Evolutionary conservation across 2,888 invertebrate species (phyloP), one percentile per base, ranked within the genome.

Genomic region (Scaptomyza caliginosa): DNA sequence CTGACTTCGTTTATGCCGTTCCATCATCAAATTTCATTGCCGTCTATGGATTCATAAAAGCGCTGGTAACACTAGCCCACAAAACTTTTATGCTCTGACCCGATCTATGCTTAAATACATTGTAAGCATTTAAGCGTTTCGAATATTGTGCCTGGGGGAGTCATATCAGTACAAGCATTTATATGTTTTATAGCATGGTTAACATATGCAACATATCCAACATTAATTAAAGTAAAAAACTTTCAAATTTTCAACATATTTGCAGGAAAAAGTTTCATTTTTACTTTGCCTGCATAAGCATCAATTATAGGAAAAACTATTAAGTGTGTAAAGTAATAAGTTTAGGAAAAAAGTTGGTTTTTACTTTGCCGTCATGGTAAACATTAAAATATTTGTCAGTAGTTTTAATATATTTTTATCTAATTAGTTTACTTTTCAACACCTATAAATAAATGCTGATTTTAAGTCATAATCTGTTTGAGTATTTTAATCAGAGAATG

Each of bases 21-120:
- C 32, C 32, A 24, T 30, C 65, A 73, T 80, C 58, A 75, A 78
- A 75, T 63, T 73, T 72, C 67, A 79, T 77, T 59, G 72, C 34
- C 63, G 64, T 38, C 59, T 19, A 62, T 48, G 78, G 70, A 66
- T 57, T 46, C 60, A 84, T 79, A 55, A 71, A 74, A 70, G 30
- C 43, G 43, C 6, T 0, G 21, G 7, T 38, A 58, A 48, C 50
- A 48, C 34, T 57, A 39, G 39, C 34, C 30, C 40, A 32, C 60
- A 70, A 69, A 68, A 65, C 49, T 40, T 36, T 55, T 64, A 34
- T 51, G 32, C 16, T 26, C 21, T n/a, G 16, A 23, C n/a, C 17
- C 51, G 48, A 58, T 70, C 58, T 68, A 48, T 57, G 40, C 24
- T 21, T 11, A 32, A 34, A 16, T 38, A 55, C 36, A 50, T 45